A percentile compares a stretch with the other conserved stretches of the same genome.
Conservation (phyloP, 2,888 invertebrate genomes). For the Acleris holmiana region DNA sequence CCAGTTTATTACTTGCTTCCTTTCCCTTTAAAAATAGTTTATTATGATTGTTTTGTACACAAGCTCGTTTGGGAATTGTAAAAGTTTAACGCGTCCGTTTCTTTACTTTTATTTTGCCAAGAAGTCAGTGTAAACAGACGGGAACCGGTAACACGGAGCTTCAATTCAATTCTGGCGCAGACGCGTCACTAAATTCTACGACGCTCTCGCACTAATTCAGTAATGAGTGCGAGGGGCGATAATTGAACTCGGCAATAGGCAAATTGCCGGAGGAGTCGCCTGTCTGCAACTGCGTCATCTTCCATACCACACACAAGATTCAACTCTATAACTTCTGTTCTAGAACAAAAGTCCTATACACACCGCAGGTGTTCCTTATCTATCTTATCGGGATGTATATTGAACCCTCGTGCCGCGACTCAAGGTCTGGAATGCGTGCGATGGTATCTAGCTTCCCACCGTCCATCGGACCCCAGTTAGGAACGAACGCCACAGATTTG, state of each 20-base stretch:
- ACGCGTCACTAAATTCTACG: slow-evolving; percentile 77
- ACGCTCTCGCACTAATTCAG: slow-evolving; percentile 79
- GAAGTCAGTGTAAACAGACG: slow-evolving; percentile 52
- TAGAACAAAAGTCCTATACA: slow-evolving; percentile 52
- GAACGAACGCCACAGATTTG: slow-evolving; percentile 71
- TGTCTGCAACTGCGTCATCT: slow-evolving; percentile 56
- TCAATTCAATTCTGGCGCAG: slow-evolving; percentile 64
- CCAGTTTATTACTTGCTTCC: slow-evolving; percentile 39
- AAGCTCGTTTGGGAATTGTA: slow-evolving; percentile 29
- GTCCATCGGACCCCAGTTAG: slow-evolving; percentile 56
- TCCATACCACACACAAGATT: slow-evolving; percentile 44
- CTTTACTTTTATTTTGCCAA: slow-evolving; percentile 31
- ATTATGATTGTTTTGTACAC: slow-evolving; percentile 32
- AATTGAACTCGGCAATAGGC: slow-evolving; percentile 82
- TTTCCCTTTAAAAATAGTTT: slow-evolving; percentile 36
- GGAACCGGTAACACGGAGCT: slow-evolving; percentile 60
- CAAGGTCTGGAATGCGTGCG: slow-evolving; percentile 58
- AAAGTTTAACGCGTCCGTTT: slow-evolving; percentile 28
- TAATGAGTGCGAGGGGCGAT: slow-evolving; percentile 83
- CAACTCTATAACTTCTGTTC: slow-evolving; percentile 49
- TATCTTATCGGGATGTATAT: slow-evolving; percentile 60
- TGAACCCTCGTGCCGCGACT: slow-evolving; percentile 59
- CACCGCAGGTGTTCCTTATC: slow-evolving; percentile 45
- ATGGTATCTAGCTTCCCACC: slow-evolving; percentile 49
- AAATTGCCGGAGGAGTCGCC: slow-evolving; percentile 75